Percentiles rank a stretch among this genome's conserved stretches.
These are phyloP conservation scores for Pangasius krempfi DNA, from an alignment of 2,797 vertebrate species.

Conservation along the genomic window DNA sequence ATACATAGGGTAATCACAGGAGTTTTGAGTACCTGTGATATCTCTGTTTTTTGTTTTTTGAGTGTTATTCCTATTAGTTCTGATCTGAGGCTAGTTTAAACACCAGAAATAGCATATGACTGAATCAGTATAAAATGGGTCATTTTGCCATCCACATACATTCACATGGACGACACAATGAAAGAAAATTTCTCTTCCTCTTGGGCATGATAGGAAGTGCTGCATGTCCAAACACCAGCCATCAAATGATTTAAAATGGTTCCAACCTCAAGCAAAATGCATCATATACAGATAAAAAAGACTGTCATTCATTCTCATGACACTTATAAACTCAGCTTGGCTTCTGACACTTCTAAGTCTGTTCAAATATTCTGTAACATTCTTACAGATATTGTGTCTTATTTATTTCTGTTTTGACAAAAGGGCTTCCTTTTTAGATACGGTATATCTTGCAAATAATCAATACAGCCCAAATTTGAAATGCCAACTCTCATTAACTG, in stretches of 20 bases:
- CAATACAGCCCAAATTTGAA: neutral
- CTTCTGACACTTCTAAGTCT: neutral
- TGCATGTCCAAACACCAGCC: slow-evolving; percentile 17
- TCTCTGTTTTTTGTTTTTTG: neutral
- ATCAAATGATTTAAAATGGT: slow-evolving; percentile 23
- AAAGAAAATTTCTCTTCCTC: neutral
- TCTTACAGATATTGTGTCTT: neutral
- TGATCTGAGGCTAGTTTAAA: neutral
- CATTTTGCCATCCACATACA: neutral
- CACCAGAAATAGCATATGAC: neutral
- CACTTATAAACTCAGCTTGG: neutral
- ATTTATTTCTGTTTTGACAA: neutral
- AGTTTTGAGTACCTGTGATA: neutral
- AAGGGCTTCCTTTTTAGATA: no score
- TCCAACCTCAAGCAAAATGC: neutral
- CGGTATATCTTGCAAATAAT: neutral
- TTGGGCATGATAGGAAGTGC: slow-evolving; percentile 1
- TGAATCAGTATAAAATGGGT: slow-evolving; percentile 1
- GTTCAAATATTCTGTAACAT: neutral
- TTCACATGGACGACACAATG: neutral
- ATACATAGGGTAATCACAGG: neutral
- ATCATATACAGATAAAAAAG: slow-evolving; percentile 20
- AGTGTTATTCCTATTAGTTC: neutral
- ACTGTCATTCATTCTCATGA: slow-evolving; percentile 3
- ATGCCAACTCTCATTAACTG: neutral